Conservation (phyloP, 2,113 vertebrate genomes). For the Caracal caracal region DNA sequence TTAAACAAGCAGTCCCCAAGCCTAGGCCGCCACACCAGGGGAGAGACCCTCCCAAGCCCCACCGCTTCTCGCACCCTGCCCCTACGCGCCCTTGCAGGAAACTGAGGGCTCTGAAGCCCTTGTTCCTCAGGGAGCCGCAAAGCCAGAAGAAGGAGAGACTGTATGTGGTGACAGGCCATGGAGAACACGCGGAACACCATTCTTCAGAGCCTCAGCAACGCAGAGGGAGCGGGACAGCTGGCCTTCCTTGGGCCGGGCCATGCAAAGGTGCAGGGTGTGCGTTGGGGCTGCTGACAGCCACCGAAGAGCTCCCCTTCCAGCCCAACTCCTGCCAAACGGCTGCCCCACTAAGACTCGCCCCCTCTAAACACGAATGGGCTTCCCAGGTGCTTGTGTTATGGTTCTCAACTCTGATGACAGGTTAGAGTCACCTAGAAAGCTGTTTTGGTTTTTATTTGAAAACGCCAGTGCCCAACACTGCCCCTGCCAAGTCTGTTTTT, state of each 20-base stretch:
- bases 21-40: background rate
- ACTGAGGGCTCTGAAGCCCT: background rate
- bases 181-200: accelerated
- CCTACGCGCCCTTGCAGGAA: background rate
- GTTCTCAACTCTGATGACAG: background rate
- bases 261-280: background rate
- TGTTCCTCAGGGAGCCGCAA: background rate
- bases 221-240: background rate
- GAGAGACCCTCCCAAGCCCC: background rate
- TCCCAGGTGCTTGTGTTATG: background rate
- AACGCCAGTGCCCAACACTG: background rate
- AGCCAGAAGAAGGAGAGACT: background rate
- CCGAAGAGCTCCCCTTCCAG: background rate
- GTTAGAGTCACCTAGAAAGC: background rate
- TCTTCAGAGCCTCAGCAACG: background rate
- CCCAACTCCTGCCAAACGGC: background rate
- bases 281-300: background rate
- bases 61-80: background rate
- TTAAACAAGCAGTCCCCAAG: background rate
- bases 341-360: background rate
- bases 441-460: background rate
- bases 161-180: background rate
- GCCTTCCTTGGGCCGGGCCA: background rate
- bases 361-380: background rate
- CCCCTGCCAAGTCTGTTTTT: background rate